Base-by-base conservation (phyloP, 2,113 vertebrate species). In the Morone saxatilis region DNA sequence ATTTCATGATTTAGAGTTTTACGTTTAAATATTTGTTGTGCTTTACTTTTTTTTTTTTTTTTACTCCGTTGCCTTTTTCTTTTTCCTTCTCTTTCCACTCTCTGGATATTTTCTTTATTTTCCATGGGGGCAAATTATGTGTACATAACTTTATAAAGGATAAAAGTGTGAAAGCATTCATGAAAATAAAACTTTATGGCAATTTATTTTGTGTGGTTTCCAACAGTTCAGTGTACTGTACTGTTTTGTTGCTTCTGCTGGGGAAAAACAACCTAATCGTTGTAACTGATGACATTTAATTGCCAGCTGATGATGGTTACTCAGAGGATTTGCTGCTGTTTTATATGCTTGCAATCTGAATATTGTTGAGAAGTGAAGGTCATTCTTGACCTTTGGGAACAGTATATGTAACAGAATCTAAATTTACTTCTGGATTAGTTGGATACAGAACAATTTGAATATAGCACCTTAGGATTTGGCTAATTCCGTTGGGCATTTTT, bases 121-220 rank as follows among this genome's bases (percentile, higher is more conserved):
- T 88, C 90, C 76, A 71, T 88, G 83, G 91, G 92, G 89, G 88
- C 87, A 81, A 93, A 90, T 91, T 89, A 75, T 88, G 56, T 96
- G 94, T 96, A 95, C 89, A 95, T 94, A 94, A 92, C 81, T 94
- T 93, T 92, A 94, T 94, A 88, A 93, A 93, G 59, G 82, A 86
- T 89, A 86, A 90, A 92, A 89, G 89, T 94, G 87, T 95, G 91
- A 86, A 87, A 72, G 86, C 80, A 87, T 94, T 92, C 81, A 91
- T 94, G 74, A 90, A 93, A 95, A 93, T 95, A 94, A 95, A 95
- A 90, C 68, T 78, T 89, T 85, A 86, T 86, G 86, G 77, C 80
- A 83, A 61, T 67, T 81, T 20, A 22, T 73, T 53, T 70, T 38
- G 66, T 83, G 48, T 85, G 31, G 16, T 13, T 20, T 71, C 38